Evolutionary conservation across 1,140 invertebrate species (phyloP).

Genomic region (Meteorus sp.): DNA sequence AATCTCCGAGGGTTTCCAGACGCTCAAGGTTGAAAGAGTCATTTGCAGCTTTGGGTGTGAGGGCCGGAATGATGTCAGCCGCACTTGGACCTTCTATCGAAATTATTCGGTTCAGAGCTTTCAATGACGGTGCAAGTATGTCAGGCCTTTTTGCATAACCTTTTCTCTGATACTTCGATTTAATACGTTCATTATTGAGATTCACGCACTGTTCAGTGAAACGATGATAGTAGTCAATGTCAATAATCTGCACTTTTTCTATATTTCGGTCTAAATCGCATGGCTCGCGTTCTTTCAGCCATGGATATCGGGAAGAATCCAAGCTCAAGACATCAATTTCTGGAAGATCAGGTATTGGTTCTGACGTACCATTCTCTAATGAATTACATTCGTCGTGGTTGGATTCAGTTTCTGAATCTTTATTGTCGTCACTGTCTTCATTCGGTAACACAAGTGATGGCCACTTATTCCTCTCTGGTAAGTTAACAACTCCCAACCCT

Average conservation of each 20-base stretch:
- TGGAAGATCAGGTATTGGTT: background rate
- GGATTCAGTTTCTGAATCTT: slow-evolving; percentile 26
- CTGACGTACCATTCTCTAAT: background rate
- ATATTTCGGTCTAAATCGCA: slow-evolving; percentile 66
- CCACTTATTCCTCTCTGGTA: background rate
- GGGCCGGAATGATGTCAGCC: slow-evolving; percentile 55
- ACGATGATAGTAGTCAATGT: slow-evolving; percentile 69
- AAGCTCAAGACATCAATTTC: slow-evolving; percentile 21
- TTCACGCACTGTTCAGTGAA: slow-evolving; percentile 54
- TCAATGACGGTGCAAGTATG: slow-evolving; percentile 27
- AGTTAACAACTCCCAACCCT: slow-evolving; percentile 40
- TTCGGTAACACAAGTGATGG: background rate
- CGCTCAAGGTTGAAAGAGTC: slow-evolving; percentile 85
- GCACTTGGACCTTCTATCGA: slow-evolving; percentile 31
- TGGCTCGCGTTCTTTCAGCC: slow-evolving; percentile 66
- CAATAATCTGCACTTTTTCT: slow-evolving; percentile 64
- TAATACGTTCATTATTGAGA: background rate
- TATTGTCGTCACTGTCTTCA: slow-evolving; percentile 9
- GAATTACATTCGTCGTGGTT: slow-evolving; percentile 23
- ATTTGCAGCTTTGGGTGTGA: slow-evolving; percentile 71
- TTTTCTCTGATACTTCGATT: slow-evolving; percentile 8
- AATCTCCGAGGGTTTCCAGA: slow-evolving; percentile 85
- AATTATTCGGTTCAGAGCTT: background rate
- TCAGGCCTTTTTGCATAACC: slow-evolving; percentile 17
- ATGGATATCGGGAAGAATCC: slow-evolving; percentile 51